Evolutionary conservation across 2,797 vertebrate genomes (phyloP).

Genomic region (Aldrovandia affinis): DNA sequence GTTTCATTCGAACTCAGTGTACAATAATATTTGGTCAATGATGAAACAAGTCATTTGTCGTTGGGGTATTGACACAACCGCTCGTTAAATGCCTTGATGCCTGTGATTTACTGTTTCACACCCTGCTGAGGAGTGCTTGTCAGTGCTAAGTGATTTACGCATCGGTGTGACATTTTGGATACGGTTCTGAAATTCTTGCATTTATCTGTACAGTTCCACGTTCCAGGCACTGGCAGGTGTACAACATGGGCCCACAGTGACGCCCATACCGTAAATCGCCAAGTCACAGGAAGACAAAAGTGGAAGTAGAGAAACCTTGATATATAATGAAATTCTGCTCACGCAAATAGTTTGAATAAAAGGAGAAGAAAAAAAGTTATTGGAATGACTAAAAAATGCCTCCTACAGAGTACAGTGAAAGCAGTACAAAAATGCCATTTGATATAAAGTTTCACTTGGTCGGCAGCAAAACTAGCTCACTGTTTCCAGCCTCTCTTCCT

Average conservation of each 20-base stretch:
- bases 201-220: background rate
- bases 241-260: background rate
- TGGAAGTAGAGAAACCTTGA: background rate
- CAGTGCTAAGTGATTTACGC: constrained; percentile 13
- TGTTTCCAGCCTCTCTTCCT: constrained; percentile 37
- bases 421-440: constrained; percentile 7
- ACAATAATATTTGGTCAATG: constrained; percentile 15
- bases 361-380: background rate
- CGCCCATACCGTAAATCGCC: background rate
- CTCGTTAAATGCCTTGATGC: background rate
- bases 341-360: background rate
- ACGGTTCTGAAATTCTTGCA: background rate
- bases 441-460: constrained; percentile 12
- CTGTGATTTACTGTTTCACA: background rate
- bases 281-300: constrained; percentile 2
- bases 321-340: background rate
- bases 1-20: constrained; percentile 3
- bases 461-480: background rate
- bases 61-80: background rate
- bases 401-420: background rate
- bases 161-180: background rate
- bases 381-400: background rate
- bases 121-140: constrained; percentile 23
- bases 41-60: constrained; percentile 11
- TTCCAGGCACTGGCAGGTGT: constrained; percentile 24